A percentile compares a stretch with the other conserved stretches of the same genome.
These are phyloP conservation scores for Steinernema scapterisci DNA, from an alignment of 2,888 invertebrate species.

Conservation along the genomic window DNA sequence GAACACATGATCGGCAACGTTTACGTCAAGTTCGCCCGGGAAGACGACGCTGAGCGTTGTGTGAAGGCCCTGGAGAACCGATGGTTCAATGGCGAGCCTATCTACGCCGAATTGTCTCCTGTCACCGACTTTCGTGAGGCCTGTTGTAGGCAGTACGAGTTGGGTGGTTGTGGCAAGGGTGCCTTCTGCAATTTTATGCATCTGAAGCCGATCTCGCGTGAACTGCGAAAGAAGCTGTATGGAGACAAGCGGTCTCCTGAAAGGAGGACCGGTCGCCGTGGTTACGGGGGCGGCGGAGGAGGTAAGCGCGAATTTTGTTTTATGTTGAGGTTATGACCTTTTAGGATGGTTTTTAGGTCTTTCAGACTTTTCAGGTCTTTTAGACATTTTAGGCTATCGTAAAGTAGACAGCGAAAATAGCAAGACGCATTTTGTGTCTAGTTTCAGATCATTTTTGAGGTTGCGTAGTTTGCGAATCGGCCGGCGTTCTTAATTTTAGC, in stretches of 20 bases:
- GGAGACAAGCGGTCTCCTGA: conserved; percentile 36
- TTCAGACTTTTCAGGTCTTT: no score
- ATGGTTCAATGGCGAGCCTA: conserved; percentile 97
- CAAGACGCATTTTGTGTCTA: no score
- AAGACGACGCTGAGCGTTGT: conserved; percentile 97
- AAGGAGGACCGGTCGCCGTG: conserved; percentile 33
- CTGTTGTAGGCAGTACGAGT: conserved; percentile 95
- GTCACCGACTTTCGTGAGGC: conserved; percentile 99
- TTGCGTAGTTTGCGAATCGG: no score
- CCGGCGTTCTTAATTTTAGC: no score
- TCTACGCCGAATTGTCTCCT: conserved; percentile 95
- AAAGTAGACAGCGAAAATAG: no score
- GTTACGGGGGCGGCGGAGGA: conserved; percentile 44
- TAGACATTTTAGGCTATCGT: no score
- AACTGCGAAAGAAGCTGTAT: conserved; percentile 41
- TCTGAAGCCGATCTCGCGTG: conserved; percentile 75
- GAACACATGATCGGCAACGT: conserved; percentile 88
- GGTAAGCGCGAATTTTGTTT: conserved; percentile 9
- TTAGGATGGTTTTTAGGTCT: no score
- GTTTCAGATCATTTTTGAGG: no score
- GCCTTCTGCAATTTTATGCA: conserved; percentile 99
- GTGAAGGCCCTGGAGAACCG: conserved; percentile 95
- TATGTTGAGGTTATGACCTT: background rate
- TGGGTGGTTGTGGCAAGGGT: conserved; percentile 81
- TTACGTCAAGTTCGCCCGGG: conserved; percentile 88